These are phyloP conservation scores for Dicyrtoma fusca DNA, from an alignment of 2,888 invertebrate genomes.

Conservation along the genomic window DNA sequence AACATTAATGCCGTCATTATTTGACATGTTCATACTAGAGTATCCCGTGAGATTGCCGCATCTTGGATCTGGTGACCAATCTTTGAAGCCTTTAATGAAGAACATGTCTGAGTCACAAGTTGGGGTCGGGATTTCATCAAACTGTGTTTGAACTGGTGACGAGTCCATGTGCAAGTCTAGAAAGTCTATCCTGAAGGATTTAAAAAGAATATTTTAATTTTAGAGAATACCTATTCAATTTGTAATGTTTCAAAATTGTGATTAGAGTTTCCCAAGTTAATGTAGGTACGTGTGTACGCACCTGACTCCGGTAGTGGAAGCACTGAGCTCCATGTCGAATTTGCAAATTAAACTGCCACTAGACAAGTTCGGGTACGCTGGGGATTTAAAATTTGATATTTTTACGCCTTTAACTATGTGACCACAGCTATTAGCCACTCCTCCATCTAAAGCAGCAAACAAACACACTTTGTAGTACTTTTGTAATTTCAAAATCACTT, in stretches of 20 bases:
- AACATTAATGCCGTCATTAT: background rate
- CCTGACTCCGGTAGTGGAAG: slow-evolving; percentile 44
- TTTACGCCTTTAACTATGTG: slow-evolving; percentile 31
- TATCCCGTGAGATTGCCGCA: slow-evolving; percentile 51
- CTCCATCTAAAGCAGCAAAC: slow-evolving; percentile 17
- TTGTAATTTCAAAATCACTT: too few relatives aligned
- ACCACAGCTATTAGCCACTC: slow-evolving; percentile 42
- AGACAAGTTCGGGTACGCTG: slow-evolving; percentile 40
- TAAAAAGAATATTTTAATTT: background rate
- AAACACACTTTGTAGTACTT: too few relatives aligned
- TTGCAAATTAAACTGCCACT: slow-evolving; percentile 45
- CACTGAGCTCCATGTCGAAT: slow-evolving; percentile 43
- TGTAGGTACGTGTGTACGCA: too few relatives aligned
- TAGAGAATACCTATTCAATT: background rate
- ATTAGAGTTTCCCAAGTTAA: too few relatives aligned
- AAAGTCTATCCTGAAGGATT: slow-evolving; percentile 44
- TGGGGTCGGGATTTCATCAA: slow-evolving; percentile 39
- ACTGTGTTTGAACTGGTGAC: slow-evolving; percentile 38
- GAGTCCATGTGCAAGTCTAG: slow-evolving; percentile 45
- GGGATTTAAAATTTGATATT: slow-evolving; percentile 44
- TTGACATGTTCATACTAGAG: slow-evolving; percentile 38
- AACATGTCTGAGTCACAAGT: slow-evolving; percentile 50
- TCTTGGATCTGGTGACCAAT: slow-evolving; percentile 48
- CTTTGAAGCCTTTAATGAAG: slow-evolving; percentile 47
- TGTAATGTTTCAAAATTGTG: background rate